phyloP scores from a whole-genome alignment of 2,113 vertebrate species.

The Lamprotornis superbus region DNA sequence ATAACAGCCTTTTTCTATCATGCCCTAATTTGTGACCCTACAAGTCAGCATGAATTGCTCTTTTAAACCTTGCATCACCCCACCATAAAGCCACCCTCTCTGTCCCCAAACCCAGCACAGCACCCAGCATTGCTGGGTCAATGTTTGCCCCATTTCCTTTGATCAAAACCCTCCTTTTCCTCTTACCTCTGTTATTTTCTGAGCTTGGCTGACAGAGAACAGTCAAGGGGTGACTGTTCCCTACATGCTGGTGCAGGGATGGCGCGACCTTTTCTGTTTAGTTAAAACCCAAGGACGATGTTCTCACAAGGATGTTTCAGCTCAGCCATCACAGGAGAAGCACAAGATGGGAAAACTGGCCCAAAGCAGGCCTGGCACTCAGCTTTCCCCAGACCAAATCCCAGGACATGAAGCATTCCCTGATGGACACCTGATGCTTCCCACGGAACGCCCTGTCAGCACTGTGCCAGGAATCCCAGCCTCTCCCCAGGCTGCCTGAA shows the following conservation, averaged over 20 bases:
- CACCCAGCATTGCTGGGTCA: accelerated
- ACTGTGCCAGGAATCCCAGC: accelerated
- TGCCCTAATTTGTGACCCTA: not conserved
- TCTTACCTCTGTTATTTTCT: not conserved
- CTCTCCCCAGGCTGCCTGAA: not conserved
- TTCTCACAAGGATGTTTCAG: not conserved
- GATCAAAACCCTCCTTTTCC: not conserved
- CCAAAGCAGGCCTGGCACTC: accelerated
- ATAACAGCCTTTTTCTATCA: not conserved
- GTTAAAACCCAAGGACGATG: not conserved
- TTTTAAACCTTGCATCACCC: not conserved
- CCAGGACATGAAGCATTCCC: not conserved
- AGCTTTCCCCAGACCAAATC: not conserved
- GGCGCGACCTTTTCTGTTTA: accelerated
- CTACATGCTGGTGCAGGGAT: not conserved
- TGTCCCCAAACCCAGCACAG: not conserved
- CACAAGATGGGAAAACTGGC: accelerated
- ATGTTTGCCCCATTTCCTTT: not conserved
- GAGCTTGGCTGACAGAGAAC: not conserved
- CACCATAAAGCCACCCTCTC: accelerated
- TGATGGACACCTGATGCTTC: not conserved
- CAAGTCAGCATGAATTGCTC: not conserved
- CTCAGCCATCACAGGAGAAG: not conserved
- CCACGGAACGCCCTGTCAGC: not conserved
- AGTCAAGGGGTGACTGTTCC: not conserved